Evolutionary conservation across 2,888 invertebrate genomes (phyloP), one percentile per base, ranked within the genome.

Genomic region (Tubulanus polymorphus): DNA sequence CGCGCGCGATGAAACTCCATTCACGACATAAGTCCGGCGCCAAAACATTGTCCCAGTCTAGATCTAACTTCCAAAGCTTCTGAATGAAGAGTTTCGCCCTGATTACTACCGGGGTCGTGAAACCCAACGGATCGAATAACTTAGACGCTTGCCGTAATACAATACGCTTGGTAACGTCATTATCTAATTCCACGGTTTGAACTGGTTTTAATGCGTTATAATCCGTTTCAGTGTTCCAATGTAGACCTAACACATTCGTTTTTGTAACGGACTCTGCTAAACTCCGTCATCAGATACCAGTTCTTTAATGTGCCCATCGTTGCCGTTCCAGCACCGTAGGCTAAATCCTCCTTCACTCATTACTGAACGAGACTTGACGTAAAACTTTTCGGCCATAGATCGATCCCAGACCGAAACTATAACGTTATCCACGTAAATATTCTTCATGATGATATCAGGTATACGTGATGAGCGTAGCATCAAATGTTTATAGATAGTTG

Each of bases 241-340:
- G 15, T 23, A 56, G 12, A 18, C 53, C 55, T 35, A 55, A 37
- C n/a, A 48, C 46, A 26, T 55, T 55, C n/a, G 45, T 25, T 15
- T 18, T 51, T n/a, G 30, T 32, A 37, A 32, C 15, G 1, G 3
- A 29, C 32, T 51, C 55, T 6, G 28, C 2, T n/a, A n/a, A 25
- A 26, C 27, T 23, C 29, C 29, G 25, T 55, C 51, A 15, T 25
- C 37, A n/a, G 27, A 27, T 18, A 47, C 55, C 20, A 12, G n/a
- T 15, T 51, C 2, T n/a, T 27, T 20, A 3, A 55, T 20, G n/a
- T 15, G 6, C n/a, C 18, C 6, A 35, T 29, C 32, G 41, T 51
- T 55, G 30, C 51, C 45, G 28, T n/a, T 27, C 53, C 53, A 56
- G 6, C 53, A 61, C 25, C 61, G 51, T 10, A 63, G 32, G 18